A percentile compares a stretch with the other conserved stretches of the same genome.
Conservation (phyloP, 2,113 vertebrate species). For the Rissa tridactyla region DNA sequence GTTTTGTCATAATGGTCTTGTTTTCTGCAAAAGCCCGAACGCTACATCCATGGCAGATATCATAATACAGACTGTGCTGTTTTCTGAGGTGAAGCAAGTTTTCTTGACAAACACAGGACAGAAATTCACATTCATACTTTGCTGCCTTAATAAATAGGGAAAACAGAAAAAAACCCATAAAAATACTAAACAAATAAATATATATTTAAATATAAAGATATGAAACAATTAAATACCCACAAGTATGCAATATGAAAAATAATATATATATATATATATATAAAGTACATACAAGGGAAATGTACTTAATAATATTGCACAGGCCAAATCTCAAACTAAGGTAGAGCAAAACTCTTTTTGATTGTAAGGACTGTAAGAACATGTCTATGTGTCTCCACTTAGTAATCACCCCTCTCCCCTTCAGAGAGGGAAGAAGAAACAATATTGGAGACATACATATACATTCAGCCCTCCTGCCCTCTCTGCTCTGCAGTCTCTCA, state of each 20-base stretch:
- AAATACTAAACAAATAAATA: background rate
- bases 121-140: background rate
- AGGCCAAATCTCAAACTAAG: background rate
- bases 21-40: background rate
- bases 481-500: background rate
- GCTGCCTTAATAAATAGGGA: background rate
- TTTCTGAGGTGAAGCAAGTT: background rate
- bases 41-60: background rate
- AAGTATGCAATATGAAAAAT: background rate
- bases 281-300: background rate
- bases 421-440: background rate
- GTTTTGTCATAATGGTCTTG: background rate
- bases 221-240: background rate
- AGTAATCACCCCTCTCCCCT: background rate
- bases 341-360: background rate
- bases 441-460: background rate
- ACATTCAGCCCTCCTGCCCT: background rate
- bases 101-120: background rate
- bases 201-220: background rate
- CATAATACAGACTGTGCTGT: background rate
- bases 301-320: background rate
- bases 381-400: background rate
- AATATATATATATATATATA: background rate
- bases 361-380: background rate
- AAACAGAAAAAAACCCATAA: background rate